Conservation (phyloP, 2,797 vertebrate species). For the Botia kubotai region DNA sequence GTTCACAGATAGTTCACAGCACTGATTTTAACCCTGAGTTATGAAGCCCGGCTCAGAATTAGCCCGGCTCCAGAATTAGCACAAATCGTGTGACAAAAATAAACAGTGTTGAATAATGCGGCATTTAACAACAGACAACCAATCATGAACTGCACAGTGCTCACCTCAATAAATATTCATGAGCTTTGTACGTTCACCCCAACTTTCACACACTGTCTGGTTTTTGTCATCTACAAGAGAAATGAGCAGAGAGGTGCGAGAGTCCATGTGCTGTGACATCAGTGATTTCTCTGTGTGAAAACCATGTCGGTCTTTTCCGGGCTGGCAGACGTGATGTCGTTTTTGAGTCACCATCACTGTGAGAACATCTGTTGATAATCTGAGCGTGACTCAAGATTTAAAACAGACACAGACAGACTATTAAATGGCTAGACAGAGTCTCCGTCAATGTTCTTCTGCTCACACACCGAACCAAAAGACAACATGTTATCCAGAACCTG, state of each 20-base stretch:
- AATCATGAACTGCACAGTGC: neutral
- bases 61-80: too few relatives aligned
- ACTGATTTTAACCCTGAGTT: too few relatives aligned
- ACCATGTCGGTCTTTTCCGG: constrained; percentile 28
- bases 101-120: neutral
- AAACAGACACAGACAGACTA: constrained; percentile 48
- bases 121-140: neutral
- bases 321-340: constrained; percentile 15
- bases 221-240: too few relatives aligned
- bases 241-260: neutral
- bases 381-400: constrained; percentile 29
- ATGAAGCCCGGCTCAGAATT: too few relatives aligned
- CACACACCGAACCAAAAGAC: too few relatives aligned
- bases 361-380: constrained; percentile 48
- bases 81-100: neutral
- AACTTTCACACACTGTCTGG: neutral
- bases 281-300: constrained; percentile 39
- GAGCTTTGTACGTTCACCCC: neutral
- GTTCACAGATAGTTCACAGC: too few relatives aligned
- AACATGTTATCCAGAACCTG: too few relatives aligned
- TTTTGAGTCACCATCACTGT: constrained; percentile 31
- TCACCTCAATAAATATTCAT: constrained; percentile 16
- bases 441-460: constrained; percentile 42
- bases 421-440: constrained; percentile 29
- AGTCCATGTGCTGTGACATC: neutral